phyloP scores from a whole-genome alignment of 2,113 vertebrate genomes.

The Oxyura jamaicensis region DNA sequence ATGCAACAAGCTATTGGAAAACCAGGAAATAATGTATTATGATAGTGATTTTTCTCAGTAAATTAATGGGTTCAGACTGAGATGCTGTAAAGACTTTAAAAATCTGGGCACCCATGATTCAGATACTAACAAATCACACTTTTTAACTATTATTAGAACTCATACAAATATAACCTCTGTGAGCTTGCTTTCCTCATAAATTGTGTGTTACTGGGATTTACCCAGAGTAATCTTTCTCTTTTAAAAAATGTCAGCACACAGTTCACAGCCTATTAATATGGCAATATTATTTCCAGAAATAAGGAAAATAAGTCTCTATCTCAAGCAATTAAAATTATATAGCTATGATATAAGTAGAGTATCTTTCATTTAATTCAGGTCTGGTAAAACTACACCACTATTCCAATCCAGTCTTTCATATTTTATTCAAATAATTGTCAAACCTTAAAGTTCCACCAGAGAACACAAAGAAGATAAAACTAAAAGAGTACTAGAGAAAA shows the following conservation, averaged over 20 bases:
- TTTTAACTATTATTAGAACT: constrained; percentile 31
- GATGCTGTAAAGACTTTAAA: neutral
- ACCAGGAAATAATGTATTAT: neutral
- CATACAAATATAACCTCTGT: neutral
- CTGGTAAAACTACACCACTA: neutral
- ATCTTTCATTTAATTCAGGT: constrained; percentile 47
- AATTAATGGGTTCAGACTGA: neutral
- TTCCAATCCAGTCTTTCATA: neutral
- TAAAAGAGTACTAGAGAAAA: neutral
- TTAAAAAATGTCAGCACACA: constrained; percentile 29
- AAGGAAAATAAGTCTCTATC: constrained; percentile 41
- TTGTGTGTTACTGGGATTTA: neutral
- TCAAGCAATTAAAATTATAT: constrained; percentile 54
- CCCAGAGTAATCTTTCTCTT: constrained; percentile 33
- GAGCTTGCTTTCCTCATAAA: constrained; percentile 30
- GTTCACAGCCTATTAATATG: constrained; percentile 34
- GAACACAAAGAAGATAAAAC: constrained; percentile 31
- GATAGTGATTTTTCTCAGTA: neutral
- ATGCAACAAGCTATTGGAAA: neutral
- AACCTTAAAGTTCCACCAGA: neutral
- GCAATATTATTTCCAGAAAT: constrained; percentile 47
- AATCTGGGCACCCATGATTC: neutral
- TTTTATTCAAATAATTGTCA: constrained; percentile 48
- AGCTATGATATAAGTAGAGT: constrained; percentile 36
- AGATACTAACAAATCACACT: neutral